These are phyloP conservation scores for Lasaia peninsularis DNA, from an alignment of 1,140 invertebrate genomes.

Conservation along the genomic window DNA sequence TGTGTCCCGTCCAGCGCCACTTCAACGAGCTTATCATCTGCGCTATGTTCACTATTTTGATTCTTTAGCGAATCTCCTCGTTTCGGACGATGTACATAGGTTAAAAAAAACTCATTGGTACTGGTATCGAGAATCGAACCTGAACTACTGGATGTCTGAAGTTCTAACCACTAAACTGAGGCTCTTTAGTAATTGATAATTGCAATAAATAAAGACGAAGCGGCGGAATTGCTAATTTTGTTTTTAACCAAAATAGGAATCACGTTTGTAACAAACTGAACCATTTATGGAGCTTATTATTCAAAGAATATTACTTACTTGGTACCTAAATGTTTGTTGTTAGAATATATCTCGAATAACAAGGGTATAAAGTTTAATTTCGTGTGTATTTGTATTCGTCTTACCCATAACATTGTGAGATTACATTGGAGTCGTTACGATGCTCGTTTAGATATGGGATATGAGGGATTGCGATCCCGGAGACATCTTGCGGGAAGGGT, in stretches of 20 bases:
- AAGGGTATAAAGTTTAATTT: conserved; percentile 38
- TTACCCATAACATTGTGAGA: conserved; percentile 58
- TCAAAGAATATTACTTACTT: conserved; percentile 50
- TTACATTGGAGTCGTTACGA: conserved; percentile 70
- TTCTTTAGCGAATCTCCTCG: no score
- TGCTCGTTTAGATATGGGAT: conserved; percentile 71
- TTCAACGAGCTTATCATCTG: no score
- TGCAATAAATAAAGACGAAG: neutral
- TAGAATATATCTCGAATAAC: conserved; percentile 10
- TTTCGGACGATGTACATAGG: no score
- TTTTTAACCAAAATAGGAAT: neutral
- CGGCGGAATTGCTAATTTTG: no score
- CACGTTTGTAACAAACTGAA: conserved; percentile 17
- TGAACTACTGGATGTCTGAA: no score
- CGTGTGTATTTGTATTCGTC: conserved; percentile 22
- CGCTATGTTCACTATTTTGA: no score
- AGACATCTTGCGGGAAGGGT: conserved; percentile 30
- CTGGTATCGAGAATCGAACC: no score
- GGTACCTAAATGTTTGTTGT: conserved; percentile 22
- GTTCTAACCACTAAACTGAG: no score
- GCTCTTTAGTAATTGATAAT: no score
- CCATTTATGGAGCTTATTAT: conserved; percentile 50
- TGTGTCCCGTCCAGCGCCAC: no score
- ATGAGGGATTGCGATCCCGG: conserved; percentile 70
- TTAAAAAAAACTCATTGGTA: no score